Conservation (phyloP, 1,140 invertebrate species). For the Cylas formicarius region DNA sequence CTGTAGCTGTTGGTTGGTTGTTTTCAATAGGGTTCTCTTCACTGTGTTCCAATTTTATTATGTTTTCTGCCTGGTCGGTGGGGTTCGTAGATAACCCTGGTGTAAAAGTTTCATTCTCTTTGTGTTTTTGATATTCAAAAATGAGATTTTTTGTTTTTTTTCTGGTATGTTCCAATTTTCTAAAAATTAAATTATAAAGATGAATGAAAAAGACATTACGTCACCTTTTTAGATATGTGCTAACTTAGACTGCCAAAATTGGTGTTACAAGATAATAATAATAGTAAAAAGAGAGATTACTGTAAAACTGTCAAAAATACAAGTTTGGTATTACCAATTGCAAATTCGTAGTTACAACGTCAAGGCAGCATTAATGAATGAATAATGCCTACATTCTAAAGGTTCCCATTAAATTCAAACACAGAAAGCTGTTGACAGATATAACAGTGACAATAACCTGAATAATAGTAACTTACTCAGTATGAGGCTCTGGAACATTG, state of each 20-base stretch:
- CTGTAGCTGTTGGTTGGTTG: slow-evolving; percentile 1
- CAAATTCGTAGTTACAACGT: too few relatives aligned
- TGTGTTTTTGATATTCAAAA: slow-evolving; percentile 37
- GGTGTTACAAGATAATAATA: too few relatives aligned
- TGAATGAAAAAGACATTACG: background rate
- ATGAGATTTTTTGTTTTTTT: slow-evolving; percentile 37
- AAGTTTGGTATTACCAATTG: too few relatives aligned
- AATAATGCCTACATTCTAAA: background rate
- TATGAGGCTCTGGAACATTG: slow-evolving; percentile 85
- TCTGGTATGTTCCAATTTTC: slow-evolving; percentile 25
- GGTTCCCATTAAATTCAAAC: background rate
- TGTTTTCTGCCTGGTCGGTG: slow-evolving; percentile 1
- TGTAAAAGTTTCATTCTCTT: slow-evolving; percentile 26
- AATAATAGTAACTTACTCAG: slow-evolving; percentile 42
- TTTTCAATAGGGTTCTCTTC: background rate
- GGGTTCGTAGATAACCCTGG: slow-evolving; percentile 28
- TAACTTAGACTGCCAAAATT: background rate
- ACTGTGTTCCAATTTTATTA: slow-evolving; percentile 6
- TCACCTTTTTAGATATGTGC: too few relatives aligned
- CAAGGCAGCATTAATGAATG: background rate
- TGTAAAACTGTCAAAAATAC: too few relatives aligned
- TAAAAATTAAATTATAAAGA: slow-evolving; percentile 22
- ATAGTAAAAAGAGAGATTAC: too few relatives aligned
- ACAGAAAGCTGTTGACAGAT: too few relatives aligned
- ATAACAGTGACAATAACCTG: background rate